These are phyloP conservation scores for Limnothrissa miodon DNA, from an alignment of 2,113 vertebrate genomes.

Conservation along the genomic window DNA sequence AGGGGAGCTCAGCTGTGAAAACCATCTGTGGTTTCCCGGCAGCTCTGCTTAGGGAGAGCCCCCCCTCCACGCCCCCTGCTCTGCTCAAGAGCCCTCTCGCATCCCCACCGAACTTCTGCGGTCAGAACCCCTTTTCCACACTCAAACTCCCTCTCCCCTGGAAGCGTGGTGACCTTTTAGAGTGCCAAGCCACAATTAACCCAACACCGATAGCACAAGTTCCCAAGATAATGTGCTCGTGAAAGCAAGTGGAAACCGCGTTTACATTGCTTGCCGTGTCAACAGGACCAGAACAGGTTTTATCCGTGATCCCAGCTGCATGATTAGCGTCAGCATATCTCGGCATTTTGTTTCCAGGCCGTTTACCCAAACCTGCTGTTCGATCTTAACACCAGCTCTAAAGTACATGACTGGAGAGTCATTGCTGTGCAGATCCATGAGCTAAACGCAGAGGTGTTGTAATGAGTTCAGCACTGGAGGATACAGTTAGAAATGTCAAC, in stretches of 20 bases:
- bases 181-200: neutral
- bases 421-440: neutral
- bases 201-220: neutral
- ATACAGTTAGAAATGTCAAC: neutral
- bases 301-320: neutral
- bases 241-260: neutral
- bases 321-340: neutral
- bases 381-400: neutral
- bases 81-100: neutral
- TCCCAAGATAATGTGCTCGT: neutral
- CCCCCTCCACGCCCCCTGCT: neutral
- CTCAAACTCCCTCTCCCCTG: neutral
- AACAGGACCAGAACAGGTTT: neutral
- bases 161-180: neutral
- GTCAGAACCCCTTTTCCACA: neutral
- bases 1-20: slow-evolving; percentile 38
- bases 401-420: neutral
- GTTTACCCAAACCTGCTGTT: neutral
- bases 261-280: neutral
- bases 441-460: neutral
- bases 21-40: slow-evolving; percentile 42
- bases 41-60: neutral
- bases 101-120: neutral
- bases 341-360: neutral
- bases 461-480: neutral